phyloP scores from a whole-genome alignment of 2,888 invertebrate genomes.

The Melipona beecheii region DNA sequence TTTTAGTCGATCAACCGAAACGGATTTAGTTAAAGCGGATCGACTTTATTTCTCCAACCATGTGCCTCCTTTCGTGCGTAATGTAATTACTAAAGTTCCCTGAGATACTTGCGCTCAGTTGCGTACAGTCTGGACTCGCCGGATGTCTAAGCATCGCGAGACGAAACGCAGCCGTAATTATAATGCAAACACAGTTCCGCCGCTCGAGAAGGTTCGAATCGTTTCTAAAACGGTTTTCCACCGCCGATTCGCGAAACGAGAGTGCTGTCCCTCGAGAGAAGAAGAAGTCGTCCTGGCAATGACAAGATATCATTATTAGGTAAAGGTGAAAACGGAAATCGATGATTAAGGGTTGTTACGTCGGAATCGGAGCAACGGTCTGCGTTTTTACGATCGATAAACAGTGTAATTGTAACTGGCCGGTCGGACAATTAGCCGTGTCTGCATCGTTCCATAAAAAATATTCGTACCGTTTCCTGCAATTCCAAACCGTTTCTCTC shows the following conservation, averaged over 20 bases:
- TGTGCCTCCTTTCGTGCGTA: conserved; percentile 10
- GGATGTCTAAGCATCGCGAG: conserved; percentile 31
- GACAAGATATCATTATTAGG: conserved; percentile 51
- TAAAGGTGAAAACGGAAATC: conserved; percentile 53
- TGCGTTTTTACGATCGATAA: conserved; percentile 45
- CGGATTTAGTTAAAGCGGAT: not conserved
- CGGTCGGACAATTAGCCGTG: conserved; percentile 36
- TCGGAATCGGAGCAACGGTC: conserved; percentile 13
- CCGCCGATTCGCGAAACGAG: not conserved
- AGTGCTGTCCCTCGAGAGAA: not conserved
- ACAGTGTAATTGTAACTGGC: conserved; percentile 43
- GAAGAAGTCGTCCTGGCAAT: not conserved
- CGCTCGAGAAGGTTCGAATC: not conserved
- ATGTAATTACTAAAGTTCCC: conserved; percentile 38
- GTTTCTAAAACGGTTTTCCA: conserved; percentile 28
- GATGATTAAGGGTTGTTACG: conserved; percentile 40
- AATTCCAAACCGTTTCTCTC: not conserved
- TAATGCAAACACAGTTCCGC: conserved; percentile 4
- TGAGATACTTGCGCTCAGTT: not conserved
- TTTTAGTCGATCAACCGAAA: not conserved
- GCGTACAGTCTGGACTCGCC: conserved; percentile 2
- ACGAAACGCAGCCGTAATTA: conserved; percentile 36
- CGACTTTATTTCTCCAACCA: not conserved
- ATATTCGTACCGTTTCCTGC: conserved; percentile 38
- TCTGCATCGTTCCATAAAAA: conserved; percentile 18